Percentiles rank a stretch among this genome's conserved stretches.
phyloP scores from a whole-genome alignment of 2,888 invertebrate species.

The Drosophila kuntzei region DNA sequence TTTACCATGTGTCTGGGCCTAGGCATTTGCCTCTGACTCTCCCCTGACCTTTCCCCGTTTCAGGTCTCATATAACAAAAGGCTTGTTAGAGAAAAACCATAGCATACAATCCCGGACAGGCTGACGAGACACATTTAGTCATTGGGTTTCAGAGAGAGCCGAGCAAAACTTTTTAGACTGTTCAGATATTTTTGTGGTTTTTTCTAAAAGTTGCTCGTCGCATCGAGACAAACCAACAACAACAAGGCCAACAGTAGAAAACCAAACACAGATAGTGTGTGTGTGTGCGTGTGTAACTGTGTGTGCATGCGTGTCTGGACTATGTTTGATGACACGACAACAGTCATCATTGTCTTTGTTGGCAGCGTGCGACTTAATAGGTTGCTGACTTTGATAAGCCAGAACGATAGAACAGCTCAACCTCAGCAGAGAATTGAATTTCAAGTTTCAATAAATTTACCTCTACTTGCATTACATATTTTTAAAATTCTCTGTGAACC shows the following conservation, averaged over 20 bases:
- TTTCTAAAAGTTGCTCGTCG: constrained; percentile 29
- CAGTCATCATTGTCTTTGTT: constrained; percentile 60
- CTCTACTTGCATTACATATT: no score
- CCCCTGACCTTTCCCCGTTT: constrained; percentile 3
- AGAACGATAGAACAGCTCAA: constrained; percentile 12
- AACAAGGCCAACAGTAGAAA: constrained; percentile 1
- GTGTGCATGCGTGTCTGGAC: constrained; percentile 22
- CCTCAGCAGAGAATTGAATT: constrained; percentile 6
- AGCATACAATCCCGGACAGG: constrained; percentile 29
- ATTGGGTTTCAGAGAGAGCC: constrained; percentile 39
- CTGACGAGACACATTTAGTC: constrained; percentile 42
- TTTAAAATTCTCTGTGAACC: no score
- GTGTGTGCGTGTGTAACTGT: constrained; percentile 11
- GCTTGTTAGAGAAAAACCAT: constrained; percentile 56
- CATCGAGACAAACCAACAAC: constrained; percentile 16
- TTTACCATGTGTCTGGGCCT: constrained; percentile 79
- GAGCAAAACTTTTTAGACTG: constrained; percentile 47
- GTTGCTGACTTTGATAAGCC: constrained; percentile 62
- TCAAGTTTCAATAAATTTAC: not conserved
- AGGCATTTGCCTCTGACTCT: constrained; percentile 23
- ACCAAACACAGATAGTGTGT: constrained; percentile 8
- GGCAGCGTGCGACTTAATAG: constrained; percentile 57
- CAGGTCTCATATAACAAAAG: constrained; percentile 69
- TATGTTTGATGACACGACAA: constrained; percentile 64
- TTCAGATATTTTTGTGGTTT: constrained; percentile 56